Conservation (phyloP, 2,113 vertebrate genomes). For the Clarias macrocephalus region DNA sequence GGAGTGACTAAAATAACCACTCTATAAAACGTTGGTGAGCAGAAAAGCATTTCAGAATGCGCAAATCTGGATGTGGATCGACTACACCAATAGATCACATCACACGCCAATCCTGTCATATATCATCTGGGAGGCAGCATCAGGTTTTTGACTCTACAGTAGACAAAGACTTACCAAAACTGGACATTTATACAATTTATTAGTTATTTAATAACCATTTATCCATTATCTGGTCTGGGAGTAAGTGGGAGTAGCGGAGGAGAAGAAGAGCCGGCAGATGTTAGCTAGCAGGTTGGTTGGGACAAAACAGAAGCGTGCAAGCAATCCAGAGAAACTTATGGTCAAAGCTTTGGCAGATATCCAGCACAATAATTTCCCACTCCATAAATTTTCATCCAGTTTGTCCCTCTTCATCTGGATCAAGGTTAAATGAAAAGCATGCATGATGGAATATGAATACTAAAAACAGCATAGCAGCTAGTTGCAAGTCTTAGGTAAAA, state of each 20-base stretch:
- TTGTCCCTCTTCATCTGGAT: not conserved
- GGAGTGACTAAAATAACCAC: not conserved
- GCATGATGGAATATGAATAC: not conserved
- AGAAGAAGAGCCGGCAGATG: not conserved
- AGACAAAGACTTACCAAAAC: not conserved
- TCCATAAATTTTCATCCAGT: not conserved
- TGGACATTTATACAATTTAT: not conserved
- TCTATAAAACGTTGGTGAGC: not conserved
- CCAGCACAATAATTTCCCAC: not conserved
- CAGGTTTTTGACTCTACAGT: not conserved
- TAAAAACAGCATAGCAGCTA: not conserved
- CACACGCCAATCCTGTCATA: not conserved
- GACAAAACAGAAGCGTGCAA: not conserved
- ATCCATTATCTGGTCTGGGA: not conserved
- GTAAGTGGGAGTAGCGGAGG: not conserved
- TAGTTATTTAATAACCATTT: not conserved
- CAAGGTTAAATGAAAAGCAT: not conserved
- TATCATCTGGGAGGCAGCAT: not conserved
- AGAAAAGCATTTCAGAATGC: not conserved
- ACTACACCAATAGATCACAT: not conserved
- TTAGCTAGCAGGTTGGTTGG: not conserved
- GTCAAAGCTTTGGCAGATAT: constrained; percentile 10
- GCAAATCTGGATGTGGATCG: not conserved
- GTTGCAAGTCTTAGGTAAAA: not conserved
- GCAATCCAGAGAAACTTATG: not conserved